A percentile compares a stretch with the other conserved stretches of the same genome.
Evolutionary conservation across 2,113 vertebrate species (phyloP).

Genomic region (Steatornis caripensis): DNA sequence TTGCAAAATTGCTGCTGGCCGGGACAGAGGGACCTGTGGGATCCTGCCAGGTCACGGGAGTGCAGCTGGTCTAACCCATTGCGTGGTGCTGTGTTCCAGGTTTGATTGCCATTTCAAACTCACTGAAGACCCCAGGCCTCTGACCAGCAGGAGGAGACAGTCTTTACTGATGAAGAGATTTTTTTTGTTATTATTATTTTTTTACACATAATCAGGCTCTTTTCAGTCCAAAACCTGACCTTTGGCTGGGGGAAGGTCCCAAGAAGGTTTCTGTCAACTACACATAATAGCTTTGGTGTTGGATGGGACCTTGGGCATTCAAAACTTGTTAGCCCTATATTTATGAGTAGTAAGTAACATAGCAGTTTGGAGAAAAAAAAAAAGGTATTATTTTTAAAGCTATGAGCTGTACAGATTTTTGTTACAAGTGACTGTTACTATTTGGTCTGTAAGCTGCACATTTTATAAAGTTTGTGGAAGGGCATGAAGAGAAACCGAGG

Average conservation of each 20-base stretch:
- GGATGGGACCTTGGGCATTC: conserved; percentile 29
- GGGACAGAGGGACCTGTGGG: background rate
- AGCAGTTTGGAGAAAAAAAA: background rate
- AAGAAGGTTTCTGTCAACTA: background rate
- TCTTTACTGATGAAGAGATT: conserved; percentile 5
- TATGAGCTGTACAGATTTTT: conserved; percentile 71
- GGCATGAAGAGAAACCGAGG: conserved; percentile 7
- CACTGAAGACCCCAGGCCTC: conserved; percentile 39
- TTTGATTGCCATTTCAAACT: conserved; percentile 50
- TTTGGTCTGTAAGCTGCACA: conserved; percentile 68
- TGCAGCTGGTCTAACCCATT: background rate
- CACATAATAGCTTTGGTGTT: background rate
- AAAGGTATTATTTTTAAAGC: conserved; percentile 47
- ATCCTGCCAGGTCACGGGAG: rapidly evolving
- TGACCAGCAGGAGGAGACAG: conserved; percentile 33
- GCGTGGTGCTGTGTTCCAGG: conserved; percentile 60
- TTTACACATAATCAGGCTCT: background rate
- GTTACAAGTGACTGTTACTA: conserved; percentile 60
- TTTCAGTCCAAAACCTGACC: background rate
- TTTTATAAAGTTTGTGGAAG: conserved; percentile 60
- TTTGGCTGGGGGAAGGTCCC: background rate
- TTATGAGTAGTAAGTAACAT: conserved; percentile 21
- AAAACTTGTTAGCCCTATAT: background rate
- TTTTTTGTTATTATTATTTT: background rate
- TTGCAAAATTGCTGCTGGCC: background rate